Conservation (phyloP, 2,888 invertebrate genomes). For the Idaea straminata region DNA sequence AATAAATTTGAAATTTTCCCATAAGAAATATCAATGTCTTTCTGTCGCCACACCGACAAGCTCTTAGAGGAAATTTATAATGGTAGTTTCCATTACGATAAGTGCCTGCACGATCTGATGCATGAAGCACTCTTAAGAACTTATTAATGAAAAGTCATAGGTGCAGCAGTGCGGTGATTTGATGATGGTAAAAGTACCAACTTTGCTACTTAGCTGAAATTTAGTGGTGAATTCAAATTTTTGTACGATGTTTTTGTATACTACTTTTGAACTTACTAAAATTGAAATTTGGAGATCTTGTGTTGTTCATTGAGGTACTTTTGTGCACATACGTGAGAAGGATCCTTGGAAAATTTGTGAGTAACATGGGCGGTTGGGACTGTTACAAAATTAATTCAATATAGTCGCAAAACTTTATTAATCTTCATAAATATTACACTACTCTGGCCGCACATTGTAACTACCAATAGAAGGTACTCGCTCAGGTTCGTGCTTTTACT, state of each 20-base stretch:
- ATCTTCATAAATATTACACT: no score
- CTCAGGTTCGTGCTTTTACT: no score
- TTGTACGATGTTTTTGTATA: no score
- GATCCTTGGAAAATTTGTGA: no score
- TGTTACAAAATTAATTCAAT: no score
- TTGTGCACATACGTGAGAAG: no score
- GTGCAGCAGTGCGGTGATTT: conserved; percentile 14
- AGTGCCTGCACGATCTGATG: conserved; percentile 60
- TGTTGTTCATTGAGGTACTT: no score
- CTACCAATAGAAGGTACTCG: no score
- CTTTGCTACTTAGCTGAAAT: not conserved
- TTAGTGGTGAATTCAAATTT: not conserved
- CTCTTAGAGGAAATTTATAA: conserved; percentile 75
- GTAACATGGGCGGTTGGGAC: no score
- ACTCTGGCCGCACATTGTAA: no score
- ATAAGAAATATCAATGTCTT: conserved; percentile 58
- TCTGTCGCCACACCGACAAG: conserved; percentile 53
- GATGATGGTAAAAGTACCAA: not conserved
- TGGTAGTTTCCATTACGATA: conserved; percentile 68
- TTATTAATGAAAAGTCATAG: conserved; percentile 41
- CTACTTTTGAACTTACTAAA: not conserved
- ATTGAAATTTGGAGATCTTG: no score
- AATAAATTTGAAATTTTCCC: conserved; percentile 22
- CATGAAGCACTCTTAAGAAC: conserved; percentile 58
- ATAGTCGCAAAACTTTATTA: no score